Conservation (phyloP, 2,888 invertebrate species). For the Leptogaster cylindrica region DNA sequence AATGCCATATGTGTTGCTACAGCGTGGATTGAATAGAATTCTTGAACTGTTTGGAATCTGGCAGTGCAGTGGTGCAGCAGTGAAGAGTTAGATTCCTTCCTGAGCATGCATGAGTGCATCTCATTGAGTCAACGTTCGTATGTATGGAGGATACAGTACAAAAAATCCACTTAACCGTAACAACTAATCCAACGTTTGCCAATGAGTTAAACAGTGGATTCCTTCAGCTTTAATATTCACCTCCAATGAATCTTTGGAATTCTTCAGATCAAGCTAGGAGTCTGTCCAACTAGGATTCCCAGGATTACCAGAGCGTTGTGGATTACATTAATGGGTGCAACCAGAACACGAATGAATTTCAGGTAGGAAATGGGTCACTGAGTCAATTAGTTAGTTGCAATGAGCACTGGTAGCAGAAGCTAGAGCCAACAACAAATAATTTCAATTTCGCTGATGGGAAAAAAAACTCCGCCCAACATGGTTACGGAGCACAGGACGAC, state of each 20-base stretch:
- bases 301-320: background rate
- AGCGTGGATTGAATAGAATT: too few species aligned
- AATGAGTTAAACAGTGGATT: background rate
- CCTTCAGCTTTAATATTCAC: constrained; percentile 14
- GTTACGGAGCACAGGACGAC: constrained; percentile 14
- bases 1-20: too few species aligned
- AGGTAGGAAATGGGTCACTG: constrained; percentile 29
- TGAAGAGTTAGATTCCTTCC: too few species aligned
- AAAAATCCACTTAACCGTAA: background rate
- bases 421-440: constrained; percentile 13
- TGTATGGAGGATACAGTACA: too few species aligned
- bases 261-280: constrained; percentile 2
- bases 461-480: background rate
- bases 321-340: constrained; percentile 25
- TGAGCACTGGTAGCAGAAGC: background rate
- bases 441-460: constrained; percentile 36
- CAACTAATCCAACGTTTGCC: background rate
- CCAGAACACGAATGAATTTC: constrained; percentile 23
- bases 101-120: too few species aligned
- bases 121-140: too few species aligned
- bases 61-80: too few species aligned
- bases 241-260: constrained; percentile 9
- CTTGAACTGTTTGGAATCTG: too few species aligned
- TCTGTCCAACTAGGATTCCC: background rate
- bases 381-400: constrained; percentile 26